A percentile compares a stretch with the other conserved stretches of the same genome.
Conservation (phyloP, 2,113 vertebrate species). For the Conger conger region DNA sequence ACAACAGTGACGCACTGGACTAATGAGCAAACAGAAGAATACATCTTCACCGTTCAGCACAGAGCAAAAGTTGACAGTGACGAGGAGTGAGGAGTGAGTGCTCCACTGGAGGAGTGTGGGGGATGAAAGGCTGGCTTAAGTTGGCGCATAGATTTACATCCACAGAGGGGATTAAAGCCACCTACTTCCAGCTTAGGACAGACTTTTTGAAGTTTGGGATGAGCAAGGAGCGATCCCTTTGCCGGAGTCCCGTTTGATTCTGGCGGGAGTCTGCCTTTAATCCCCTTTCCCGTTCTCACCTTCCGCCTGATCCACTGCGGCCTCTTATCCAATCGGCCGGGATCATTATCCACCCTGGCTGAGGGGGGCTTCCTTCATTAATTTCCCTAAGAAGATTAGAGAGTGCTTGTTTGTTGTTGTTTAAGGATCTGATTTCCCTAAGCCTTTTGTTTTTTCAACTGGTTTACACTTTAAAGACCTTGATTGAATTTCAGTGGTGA, state of each 20-base stretch:
- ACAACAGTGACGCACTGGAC: slow-evolving; percentile 12
- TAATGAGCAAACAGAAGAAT: slow-evolving; percentile 70
- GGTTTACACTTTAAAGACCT: slow-evolving; percentile 99
- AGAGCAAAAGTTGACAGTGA: slow-evolving; percentile 79
- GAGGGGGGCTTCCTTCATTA: slow-evolving; percentile 87
- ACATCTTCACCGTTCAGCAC: slow-evolving; percentile 60
- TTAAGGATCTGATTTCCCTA: slow-evolving; percentile 98
- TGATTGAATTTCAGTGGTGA: slow-evolving; percentile 93
- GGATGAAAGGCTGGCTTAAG: slow-evolving; percentile 74
- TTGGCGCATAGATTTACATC: slow-evolving; percentile 81
- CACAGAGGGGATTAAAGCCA: slow-evolving; percentile 79
- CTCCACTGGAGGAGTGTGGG: slow-evolving; percentile 64
- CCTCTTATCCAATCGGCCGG: slow-evolving; percentile 74
- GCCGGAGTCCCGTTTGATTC: slow-evolving; percentile 87
- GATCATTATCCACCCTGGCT: slow-evolving; percentile 75
- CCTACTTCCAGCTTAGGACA: slow-evolving; percentile 78
- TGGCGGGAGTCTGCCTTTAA: slow-evolving; percentile 83
- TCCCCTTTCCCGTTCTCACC: slow-evolving; percentile 88
- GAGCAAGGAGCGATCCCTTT: slow-evolving; percentile 80
- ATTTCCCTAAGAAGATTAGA: slow-evolving; percentile 99
- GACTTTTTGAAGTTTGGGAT: slow-evolving; percentile 80
- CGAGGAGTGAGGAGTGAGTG: slow-evolving; percentile 70
- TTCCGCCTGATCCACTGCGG: slow-evolving; percentile 88
- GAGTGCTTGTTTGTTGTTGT: slow-evolving; percentile 94
- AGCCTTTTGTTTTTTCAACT: slow-evolving; percentile 99